Conservation (phyloP, 2,888 invertebrate species). For the Pseudoips prasinana region DNA sequence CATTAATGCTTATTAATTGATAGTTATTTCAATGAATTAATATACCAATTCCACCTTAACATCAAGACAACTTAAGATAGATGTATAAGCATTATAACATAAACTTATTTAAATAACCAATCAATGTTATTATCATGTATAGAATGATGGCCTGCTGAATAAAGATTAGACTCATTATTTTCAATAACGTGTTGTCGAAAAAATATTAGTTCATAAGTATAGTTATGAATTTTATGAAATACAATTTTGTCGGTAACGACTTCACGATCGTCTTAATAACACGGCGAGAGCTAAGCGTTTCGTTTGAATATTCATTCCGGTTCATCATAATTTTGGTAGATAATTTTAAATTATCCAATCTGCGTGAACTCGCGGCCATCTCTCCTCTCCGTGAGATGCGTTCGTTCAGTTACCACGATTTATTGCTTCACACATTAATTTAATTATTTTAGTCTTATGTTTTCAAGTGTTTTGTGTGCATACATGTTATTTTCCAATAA, state of each 20-base stretch:
- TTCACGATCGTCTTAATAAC: conserved; percentile 79
- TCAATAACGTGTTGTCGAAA: conserved; percentile 74
- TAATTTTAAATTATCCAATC: conserved; percentile 77
- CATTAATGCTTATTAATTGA: too few species aligned
- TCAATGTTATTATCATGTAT: conserved; percentile 37
- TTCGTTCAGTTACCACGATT: conserved; percentile 51
- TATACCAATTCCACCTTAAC: too few species aligned
- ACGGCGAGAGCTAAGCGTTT: conserved; percentile 70
- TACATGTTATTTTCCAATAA: conserved; percentile 18
- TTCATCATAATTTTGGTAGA: conserved; percentile 76
- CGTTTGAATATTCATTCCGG: conserved; percentile 78
- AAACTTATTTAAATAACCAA: conserved; percentile 31
- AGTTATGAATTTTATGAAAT: conserved; percentile 79
- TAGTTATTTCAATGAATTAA: too few species aligned
- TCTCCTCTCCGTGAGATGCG: conserved; percentile 36
- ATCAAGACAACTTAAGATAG: too few species aligned
- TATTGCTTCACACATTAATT: conserved; percentile 65
- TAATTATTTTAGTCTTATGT: conserved; percentile 39
- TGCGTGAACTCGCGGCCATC: conserved; percentile 41
- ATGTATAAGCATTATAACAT: too few species aligned
- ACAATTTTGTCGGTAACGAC: conserved; percentile 77
- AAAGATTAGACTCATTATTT: conserved; percentile 58
- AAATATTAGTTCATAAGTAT: conserved; percentile 78
- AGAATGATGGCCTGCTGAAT: conserved; percentile 21
- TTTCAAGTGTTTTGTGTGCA: conserved; percentile 12